Conservation (phyloP, 2,888 invertebrate genomes). For the Drosophila neonasuta region DNA sequence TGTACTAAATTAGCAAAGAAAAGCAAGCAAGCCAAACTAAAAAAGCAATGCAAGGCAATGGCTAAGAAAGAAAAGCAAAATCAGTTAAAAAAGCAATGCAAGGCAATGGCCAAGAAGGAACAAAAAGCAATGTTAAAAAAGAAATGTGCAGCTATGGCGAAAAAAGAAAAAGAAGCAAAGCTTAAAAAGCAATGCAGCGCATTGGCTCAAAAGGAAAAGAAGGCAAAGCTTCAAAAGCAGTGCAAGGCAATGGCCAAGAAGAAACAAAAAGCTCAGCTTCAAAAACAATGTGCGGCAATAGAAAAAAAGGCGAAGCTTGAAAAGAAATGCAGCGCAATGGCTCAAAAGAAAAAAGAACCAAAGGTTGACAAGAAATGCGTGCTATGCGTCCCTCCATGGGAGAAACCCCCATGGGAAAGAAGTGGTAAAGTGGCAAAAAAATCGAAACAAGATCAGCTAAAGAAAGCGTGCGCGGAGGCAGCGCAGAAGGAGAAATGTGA, state of each 20-base stretch:
- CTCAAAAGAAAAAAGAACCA: neutral
- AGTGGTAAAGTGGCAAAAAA: neutral
- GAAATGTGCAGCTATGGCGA: neutral
- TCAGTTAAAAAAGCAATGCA: neutral
- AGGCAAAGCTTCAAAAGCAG: conserved; percentile 9
- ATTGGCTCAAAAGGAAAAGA: conserved; percentile 10
- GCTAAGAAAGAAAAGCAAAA: neutral
- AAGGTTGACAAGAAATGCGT: conserved; percentile 29
- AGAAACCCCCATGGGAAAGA: no score
- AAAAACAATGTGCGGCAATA: neutral
- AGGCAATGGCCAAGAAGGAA: neutral
- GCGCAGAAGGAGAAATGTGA: conserved; percentile 13
- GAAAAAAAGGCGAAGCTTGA: conserved; percentile 9
- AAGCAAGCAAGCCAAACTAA: neutral
- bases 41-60: neutral
- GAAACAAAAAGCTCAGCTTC: neutral
- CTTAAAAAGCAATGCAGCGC: conserved; percentile 1
- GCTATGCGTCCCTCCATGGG: no score
- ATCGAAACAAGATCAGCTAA: conserved; percentile 1
- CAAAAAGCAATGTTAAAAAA: neutral
- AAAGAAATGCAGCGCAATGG: conserved; percentile 10
- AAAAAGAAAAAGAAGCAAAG: neutral
- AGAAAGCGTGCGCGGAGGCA: conserved; percentile 16
- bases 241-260: conserved; percentile 30
- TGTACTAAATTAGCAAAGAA: neutral